phyloP scores from a whole-genome alignment of 2,113 vertebrate genomes.

The Macrotis lagotis region DNA sequence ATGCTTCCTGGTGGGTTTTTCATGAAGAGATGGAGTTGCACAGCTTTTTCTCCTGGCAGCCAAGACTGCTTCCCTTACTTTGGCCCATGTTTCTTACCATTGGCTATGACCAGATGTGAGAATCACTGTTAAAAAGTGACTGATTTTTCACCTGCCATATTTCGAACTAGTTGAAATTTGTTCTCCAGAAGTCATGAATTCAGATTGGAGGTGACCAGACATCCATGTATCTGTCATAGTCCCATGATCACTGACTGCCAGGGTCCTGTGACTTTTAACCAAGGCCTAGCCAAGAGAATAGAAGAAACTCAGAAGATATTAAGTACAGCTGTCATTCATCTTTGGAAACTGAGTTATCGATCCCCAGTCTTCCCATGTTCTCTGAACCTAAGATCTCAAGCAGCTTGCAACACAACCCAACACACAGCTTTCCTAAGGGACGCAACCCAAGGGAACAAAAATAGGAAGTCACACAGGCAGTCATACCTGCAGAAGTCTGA shows the following conservation, averaged over 20 bases:
- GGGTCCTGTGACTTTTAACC: background rate
- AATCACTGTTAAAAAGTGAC: background rate
- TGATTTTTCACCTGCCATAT: background rate
- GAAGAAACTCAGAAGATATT: background rate
- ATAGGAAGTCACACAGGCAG: background rate
- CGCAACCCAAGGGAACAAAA: background rate
- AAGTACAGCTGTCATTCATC: background rate
- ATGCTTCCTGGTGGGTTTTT: background rate
- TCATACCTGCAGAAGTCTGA: background rate
- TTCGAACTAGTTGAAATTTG: slow-evolving; percentile 44
- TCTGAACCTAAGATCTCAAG: background rate
- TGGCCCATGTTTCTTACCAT: slow-evolving; percentile 24
- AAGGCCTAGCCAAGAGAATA: background rate
- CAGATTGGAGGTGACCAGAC: slow-evolving; percentile 34
- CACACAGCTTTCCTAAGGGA: background rate
- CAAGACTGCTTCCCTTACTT: slow-evolving; percentile 37
- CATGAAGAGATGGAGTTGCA: background rate
- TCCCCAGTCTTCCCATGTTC: background rate
- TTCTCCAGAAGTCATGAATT: slow-evolving; percentile 63
- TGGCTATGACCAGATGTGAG: slow-evolving; percentile 16
- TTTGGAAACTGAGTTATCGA: background rate
- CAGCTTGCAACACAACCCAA: background rate
- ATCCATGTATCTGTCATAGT: background rate
- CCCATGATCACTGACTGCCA: background rate
- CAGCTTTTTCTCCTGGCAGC: slow-evolving; percentile 10